Evolutionary conservation across 1,140 invertebrate genomes (phyloP).

Genomic region (Augochlora pura): DNA sequence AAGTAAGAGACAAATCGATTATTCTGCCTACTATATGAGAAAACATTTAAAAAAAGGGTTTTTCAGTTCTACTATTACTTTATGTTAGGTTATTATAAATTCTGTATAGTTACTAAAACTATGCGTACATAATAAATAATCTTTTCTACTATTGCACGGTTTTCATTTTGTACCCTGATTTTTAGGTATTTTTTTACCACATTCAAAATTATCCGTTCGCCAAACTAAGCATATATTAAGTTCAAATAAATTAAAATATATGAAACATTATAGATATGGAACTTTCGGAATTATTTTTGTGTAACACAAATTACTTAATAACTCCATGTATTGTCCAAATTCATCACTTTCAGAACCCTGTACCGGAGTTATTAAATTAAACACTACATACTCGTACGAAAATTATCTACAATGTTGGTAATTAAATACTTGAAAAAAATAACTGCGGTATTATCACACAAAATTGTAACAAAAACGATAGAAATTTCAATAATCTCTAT

Average conservation of each 20-base stretch:
- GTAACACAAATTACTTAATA: slow-evolving; percentile 9
- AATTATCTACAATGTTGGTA: slow-evolving; percentile 14
- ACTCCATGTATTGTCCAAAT: background rate
- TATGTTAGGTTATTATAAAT: slow-evolving; percentile 16
- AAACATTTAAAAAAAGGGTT: background rate
- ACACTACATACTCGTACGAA: slow-evolving; percentile 2
- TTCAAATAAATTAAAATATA: background rate
- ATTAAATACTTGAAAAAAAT: slow-evolving; percentile 21
- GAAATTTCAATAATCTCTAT: slow-evolving; percentile 20
- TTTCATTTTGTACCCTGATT: slow-evolving; percentile 58
- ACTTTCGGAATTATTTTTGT: slow-evolving; percentile 5
- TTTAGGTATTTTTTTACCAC: slow-evolving; percentile 38
- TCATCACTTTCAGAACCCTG: background rate
- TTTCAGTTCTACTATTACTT: background rate
- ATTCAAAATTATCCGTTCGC: slow-evolving; percentile 6
- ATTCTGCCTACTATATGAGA: slow-evolving; percentile 1
- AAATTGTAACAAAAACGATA: slow-evolving; percentile 19
- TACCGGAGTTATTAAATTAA: slow-evolving; percentile 11
- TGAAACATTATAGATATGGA: slow-evolving; percentile 14
- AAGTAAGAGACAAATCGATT: slow-evolving; percentile 44
- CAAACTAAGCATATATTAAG: slow-evolving; percentile 23
- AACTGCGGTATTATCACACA: slow-evolving; percentile 24
- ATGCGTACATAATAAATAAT: slow-evolving; percentile 48
- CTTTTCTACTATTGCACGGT: slow-evolving; percentile 41
- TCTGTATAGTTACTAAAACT: slow-evolving; percentile 37